A percentile compares a stretch with the other conserved stretches of the same genome.
phyloP scores from a whole-genome alignment of 2,888 invertebrate species.

The Neocrepidodera transversa region DNA sequence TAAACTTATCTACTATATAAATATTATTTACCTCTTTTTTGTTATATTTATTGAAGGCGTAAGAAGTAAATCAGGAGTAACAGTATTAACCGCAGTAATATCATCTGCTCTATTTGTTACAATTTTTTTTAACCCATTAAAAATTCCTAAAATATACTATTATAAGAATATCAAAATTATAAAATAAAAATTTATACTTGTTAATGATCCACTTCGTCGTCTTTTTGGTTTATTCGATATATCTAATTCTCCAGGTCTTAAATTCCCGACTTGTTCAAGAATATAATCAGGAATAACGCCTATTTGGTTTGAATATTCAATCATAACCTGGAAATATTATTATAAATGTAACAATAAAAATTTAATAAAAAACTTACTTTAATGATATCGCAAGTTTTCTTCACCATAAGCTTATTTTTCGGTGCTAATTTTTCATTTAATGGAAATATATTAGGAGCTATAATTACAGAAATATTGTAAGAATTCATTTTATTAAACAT shows the following conservation, averaged over 20 bases:
- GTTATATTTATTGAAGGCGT: conserved; percentile 70
- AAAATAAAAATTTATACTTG: conserved; percentile 63
- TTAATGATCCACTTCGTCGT: conserved; percentile 85
- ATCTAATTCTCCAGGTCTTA: conserved; percentile 58
- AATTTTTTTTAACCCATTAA: conserved; percentile 79
- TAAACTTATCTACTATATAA: background rate
- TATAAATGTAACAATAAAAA: background rate
- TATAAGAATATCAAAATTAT: background rate
- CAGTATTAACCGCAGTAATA: conserved; percentile 46
- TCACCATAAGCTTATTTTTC: conserved; percentile 62
- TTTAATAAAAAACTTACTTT: conserved; percentile 35
- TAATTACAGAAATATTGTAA: conserved; percentile 82
- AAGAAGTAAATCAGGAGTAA: conserved; percentile 55
- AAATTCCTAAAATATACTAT: conserved; percentile 67
- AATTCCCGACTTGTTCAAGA: conserved; percentile 58
- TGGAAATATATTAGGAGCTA: conserved; percentile 88
- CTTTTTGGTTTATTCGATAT: conserved; percentile 71
- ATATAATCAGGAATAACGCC: conserved; percentile 74
- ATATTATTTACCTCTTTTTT: conserved; percentile 70
- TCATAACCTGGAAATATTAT: conserved; percentile 68
- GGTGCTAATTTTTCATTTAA: conserved; percentile 65
- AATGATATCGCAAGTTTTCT: conserved; percentile 48
- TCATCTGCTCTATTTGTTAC: conserved; percentile 70
- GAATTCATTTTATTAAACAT: conserved; percentile 83
- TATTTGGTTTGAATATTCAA: conserved; percentile 77